Conservation (phyloP, 2,888 invertebrate species). For the Gibbula magus region DNA sequence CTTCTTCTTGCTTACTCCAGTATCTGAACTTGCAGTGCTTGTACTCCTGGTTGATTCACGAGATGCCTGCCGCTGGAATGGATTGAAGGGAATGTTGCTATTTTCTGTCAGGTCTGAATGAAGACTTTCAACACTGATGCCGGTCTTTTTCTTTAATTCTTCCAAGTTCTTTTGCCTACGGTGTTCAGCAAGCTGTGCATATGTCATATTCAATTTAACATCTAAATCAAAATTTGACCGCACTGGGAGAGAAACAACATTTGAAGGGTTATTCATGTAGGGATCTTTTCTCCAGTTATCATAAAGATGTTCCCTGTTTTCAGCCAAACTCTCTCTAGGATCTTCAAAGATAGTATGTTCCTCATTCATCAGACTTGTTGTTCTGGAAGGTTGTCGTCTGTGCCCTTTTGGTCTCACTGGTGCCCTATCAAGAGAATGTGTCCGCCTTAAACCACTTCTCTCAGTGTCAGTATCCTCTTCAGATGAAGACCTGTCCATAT, state of each 20-base stretch:
- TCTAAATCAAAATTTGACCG: constrained; percentile 64
- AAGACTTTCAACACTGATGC: constrained; percentile 50
- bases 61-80: constrained; percentile 49
- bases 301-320: constrained; percentile 50
- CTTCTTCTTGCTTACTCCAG: constrained; percentile 56
- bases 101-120: constrained; percentile 53
- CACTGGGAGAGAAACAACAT: constrained; percentile 60
- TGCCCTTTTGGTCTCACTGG: constrained; percentile 37
- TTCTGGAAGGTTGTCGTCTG: constrained; percentile 56
- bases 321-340: constrained; percentile 49
- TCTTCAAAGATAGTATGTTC: constrained; percentile 63
- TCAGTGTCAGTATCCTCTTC: background rate
- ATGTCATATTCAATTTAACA: constrained; percentile 63
- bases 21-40: constrained; percentile 51
- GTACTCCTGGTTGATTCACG: constrained; percentile 46
- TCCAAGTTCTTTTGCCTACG: constrained; percentile 58
- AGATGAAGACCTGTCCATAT: constrained; percentile 10
- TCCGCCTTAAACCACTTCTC: background rate
- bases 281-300: constrained; percentile 46
- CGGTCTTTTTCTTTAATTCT: constrained; percentile 58
- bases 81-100: constrained; percentile 40
- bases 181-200: constrained; percentile 66
- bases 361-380: constrained; percentile 45
- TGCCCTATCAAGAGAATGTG: constrained; percentile 28
- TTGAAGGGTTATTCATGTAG: constrained; percentile 46